These are phyloP conservation scores for Patagioenas fasciata DNA, from an alignment of 2,113 vertebrate genomes.

Conservation along the genomic window DNA sequence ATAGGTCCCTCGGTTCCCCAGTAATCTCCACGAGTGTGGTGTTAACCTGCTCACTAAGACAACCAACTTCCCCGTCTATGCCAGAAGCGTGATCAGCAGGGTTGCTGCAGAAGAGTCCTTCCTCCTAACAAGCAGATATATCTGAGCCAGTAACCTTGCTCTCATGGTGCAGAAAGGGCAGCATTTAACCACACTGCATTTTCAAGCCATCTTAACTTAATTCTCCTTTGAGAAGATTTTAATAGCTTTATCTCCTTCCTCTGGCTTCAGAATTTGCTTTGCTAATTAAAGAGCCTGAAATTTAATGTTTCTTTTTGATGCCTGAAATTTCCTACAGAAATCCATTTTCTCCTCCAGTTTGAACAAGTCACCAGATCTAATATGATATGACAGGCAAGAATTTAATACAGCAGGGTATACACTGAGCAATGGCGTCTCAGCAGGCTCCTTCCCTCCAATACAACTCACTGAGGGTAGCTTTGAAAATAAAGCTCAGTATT, in stretches of 20 bases:
- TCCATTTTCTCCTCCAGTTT: neutral
- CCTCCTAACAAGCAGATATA: neutral
- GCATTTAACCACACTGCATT: neutral
- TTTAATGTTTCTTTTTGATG: neutral
- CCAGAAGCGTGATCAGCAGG: neutral
- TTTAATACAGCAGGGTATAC: neutral
- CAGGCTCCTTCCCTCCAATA: rapidly evolving
- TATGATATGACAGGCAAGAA: neutral
- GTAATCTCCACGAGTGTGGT: rapidly evolving
- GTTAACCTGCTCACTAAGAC: neutral
- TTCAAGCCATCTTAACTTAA: neutral
- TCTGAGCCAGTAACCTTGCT: neutral
- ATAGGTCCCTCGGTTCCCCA: neutral
- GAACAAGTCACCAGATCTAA: neutral
- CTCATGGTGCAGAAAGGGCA: neutral
- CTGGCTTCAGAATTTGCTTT: neutral
- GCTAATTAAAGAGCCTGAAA: neutral
- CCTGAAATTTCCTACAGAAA: constrained; percentile 9
- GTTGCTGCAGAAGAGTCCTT: neutral
- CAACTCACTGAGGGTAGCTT: neutral
- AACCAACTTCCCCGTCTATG: neutral
- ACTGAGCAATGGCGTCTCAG: neutral
- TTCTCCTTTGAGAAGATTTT: neutral
- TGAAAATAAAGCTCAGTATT: neutral
- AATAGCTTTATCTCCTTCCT: neutral